Evolutionary conservation across 53 echinoderm and acorn worm genomes (phyloP).

Genomic region (Paelopatides confundens): DNA sequence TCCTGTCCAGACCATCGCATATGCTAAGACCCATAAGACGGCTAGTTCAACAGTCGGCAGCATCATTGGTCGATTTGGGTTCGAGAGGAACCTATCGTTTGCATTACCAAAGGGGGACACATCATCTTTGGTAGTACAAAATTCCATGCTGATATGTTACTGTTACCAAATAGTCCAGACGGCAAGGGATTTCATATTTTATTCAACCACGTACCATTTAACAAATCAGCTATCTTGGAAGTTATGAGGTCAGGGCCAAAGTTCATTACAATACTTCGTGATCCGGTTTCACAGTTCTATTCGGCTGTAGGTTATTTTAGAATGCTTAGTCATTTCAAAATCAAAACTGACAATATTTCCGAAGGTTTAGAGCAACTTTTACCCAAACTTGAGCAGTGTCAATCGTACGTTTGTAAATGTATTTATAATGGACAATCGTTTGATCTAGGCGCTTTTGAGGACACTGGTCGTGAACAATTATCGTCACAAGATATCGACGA

Average conservation of each 20-base stretch:
- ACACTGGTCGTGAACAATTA: neutral
- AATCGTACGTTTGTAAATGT: neutral
- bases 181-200: neutral
- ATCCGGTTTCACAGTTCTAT: conserved; percentile 1
- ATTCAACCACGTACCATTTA: conserved; percentile 21
- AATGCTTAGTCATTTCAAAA: neutral
- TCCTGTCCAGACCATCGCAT: neutral
- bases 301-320: neutral
- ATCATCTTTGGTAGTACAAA: neutral
- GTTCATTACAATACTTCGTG: conserved; percentile 4
- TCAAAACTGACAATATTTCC: neutral
- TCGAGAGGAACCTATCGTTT: conserved; percentile 42
- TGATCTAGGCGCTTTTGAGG: neutral
- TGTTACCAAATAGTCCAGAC: neutral
- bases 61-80: conserved; percentile 25
- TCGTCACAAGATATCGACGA: neutral
- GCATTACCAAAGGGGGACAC: neutral
- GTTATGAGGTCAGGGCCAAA: neutral
- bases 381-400: neutral
- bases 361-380: neutral
- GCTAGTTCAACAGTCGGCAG: conserved; percentile 7
- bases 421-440: conserved; percentile 19
- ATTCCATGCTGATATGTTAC: neutral
- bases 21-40: conserved; percentile 33
- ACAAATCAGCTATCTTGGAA: neutral